These are phyloP conservation scores for Eurosta solidaginis DNA, from an alignment of 1,140 invertebrate genomes.

Conservation along the genomic window DNA sequence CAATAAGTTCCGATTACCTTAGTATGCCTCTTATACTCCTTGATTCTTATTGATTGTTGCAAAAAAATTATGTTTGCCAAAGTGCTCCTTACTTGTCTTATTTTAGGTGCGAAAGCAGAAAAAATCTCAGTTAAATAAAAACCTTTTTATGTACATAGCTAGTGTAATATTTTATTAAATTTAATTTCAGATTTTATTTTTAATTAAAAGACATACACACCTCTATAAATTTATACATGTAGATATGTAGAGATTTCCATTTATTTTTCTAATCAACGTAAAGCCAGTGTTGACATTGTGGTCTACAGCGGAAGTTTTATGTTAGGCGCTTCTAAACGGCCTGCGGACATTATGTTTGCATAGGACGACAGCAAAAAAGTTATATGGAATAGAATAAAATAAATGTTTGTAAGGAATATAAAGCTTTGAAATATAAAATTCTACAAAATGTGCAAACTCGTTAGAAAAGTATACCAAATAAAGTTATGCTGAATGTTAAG, in stretches of 20 bases:
- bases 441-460: conserved; percentile 11
- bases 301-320: neutral
- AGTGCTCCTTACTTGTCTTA: too few species aligned
- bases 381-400: neutral
- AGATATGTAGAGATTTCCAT: neutral
- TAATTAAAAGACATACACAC: neutral
- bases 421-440: conserved; percentile 6
- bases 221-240: too few species aligned
- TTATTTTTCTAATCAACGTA: neutral
- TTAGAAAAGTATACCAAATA: conserved; percentile 3
- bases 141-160: neutral
- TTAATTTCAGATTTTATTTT: conserved; percentile 4
- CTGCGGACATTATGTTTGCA: neutral
- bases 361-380: neutral
- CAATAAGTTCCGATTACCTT: too few species aligned
- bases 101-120: neutral
- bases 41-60: too few species aligned
- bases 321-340: neutral
- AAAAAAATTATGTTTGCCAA: too few species aligned
- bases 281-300: conserved; percentile 5
- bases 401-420: neutral
- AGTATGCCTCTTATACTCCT: too few species aligned
- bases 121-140: neutral
- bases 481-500: neutral
- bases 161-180: neutral